Percentiles rank a stretch among this genome's conserved stretches.
Conservation (phyloP, 2,113 vertebrate species). For the Motacilla tschutschensis region DNA sequence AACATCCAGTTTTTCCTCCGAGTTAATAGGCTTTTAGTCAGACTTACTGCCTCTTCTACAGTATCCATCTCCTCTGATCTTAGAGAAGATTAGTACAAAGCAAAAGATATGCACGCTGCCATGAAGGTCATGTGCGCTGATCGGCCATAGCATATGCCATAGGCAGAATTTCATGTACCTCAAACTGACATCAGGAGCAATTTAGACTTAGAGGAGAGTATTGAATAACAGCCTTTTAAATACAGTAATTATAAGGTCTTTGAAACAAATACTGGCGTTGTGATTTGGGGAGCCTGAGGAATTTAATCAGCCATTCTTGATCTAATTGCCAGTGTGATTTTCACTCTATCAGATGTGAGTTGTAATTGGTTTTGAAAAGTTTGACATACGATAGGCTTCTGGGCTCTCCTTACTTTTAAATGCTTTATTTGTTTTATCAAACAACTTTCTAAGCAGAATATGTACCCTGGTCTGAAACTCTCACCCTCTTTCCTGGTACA, state of each 20-base stretch:
- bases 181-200: not conserved
- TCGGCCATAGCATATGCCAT: not conserved
- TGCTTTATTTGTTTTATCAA: slow-evolving; percentile 25
- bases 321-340: slow-evolving; percentile 56
- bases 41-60: not conserved
- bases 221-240: slow-evolving; percentile 44
- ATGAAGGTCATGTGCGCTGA: not conserved
- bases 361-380: slow-evolving; percentile 34
- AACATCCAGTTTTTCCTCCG: not conserved
- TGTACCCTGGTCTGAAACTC: not conserved
- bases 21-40: slow-evolving; percentile 7
- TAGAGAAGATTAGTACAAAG: not conserved
- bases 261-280: slow-evolving; percentile 36
- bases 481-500: not conserved
- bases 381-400: slow-evolving; percentile 26
- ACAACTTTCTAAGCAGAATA: not conserved
- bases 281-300: slow-evolving; percentile 50
- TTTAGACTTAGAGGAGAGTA: slow-evolving; percentile 20
- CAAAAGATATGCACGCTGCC: not conserved
- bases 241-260: slow-evolving; percentile 34
- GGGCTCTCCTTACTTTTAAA: slow-evolving; percentile 12
- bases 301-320: slow-evolving; percentile 56
- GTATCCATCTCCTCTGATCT: not conserved
- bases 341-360: slow-evolving; percentile 40
- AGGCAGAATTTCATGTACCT: not conserved